phyloP scores from a whole-genome alignment of 2,797 vertebrate genomes.

The Pseudomugil gertrudae region DNA sequence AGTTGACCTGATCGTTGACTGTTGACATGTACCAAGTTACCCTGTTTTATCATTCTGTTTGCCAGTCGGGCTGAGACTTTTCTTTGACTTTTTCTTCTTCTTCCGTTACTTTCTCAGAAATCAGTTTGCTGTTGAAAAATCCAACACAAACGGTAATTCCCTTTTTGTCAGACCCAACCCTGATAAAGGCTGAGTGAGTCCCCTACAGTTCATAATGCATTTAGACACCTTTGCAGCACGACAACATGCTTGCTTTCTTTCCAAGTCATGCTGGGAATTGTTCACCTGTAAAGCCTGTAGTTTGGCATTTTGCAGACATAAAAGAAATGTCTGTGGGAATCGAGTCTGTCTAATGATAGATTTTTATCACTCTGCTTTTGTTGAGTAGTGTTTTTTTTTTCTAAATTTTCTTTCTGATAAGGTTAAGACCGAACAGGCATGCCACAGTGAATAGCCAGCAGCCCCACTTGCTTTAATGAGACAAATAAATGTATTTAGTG shows the following conservation, averaged over 20 bases:
- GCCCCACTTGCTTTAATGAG: slow-evolving; percentile 88
- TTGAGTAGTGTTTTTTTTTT: slow-evolving; percentile 81
- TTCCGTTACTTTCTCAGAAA: slow-evolving; percentile 14
- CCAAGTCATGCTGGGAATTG: slow-evolving; percentile 23
- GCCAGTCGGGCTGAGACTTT: slow-evolving; percentile 37
- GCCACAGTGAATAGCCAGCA: slow-evolving; percentile 89
- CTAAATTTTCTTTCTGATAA: slow-evolving; percentile 83
- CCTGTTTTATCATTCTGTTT: slow-evolving; percentile 57
- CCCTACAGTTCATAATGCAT: slow-evolving; percentile 42
- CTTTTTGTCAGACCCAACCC: slow-evolving; percentile 26
- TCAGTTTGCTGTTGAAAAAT: slow-evolving; percentile 33
- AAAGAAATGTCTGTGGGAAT: slow-evolving; percentile 59
- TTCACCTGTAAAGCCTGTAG: slow-evolving; percentile 37
- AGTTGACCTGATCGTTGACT: slow-evolving; percentile 59
- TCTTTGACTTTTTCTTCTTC: background rate
- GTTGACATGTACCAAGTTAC: slow-evolving; percentile 62
- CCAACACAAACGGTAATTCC: slow-evolving; percentile 32
- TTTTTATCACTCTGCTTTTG: slow-evolving; percentile 68
- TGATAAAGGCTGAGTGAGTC: slow-evolving; percentile 19
- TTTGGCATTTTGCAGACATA: slow-evolving; percentile 51
- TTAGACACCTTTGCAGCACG: slow-evolving; percentile 31
- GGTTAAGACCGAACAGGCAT: slow-evolving; percentile 84
- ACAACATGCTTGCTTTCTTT: slow-evolving; percentile 35
- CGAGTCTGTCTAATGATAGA: slow-evolving; percentile 72
- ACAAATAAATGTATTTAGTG: slow-evolving; percentile 97